Base-by-base conservation (phyloP, 2,888 invertebrate genomes). In the Ophonus ardosiacus region DNA sequence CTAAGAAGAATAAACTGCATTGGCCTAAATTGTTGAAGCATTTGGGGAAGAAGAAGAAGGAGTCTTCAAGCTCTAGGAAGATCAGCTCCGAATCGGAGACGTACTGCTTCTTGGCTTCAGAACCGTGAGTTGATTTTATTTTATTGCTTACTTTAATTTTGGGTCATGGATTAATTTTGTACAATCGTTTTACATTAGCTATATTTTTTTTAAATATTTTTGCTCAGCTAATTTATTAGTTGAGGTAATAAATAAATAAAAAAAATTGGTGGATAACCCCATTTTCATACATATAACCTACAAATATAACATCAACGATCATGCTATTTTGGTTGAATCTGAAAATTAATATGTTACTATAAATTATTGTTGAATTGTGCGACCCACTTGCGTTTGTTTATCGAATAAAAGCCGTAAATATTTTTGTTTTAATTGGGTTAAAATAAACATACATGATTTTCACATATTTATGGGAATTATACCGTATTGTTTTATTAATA, bases 21-120 rank as follows among this genome's bases (percentile, higher is more conserved):
- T 91, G 91, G 91, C 87, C 87, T 15, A 89, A 89, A 82, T 88
- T 89, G 84, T 88, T 91, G 79, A 88, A 89, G 86, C 89, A 90
- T 86, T 88, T 90, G 86, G 89, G 89, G 85, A 90, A 90, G 85
- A 88, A 91, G 86, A 88, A 91, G 85, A 87, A 92, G 86, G 91
- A 91, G 86, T 2, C 92, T 92, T 92, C 90, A 86, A 91, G 90
- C 86, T 89, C 89, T 76, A 89, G 91, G 87, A 91, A 90, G 87
- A 86, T 91, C 56, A 91, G 91, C 87, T 87, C 89, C n/a, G 88
- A 89, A 79, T 88, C 89, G 8, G 90, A 90, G 76, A 85, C 88
- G 0, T 88, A 87, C 40, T 87, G 86, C 56, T 76, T 85, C 38
- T 78, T 86, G 18, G 82, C 87, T 78, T 85, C 86, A 61, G 81